Percentiles rank a stretch among this genome's conserved stretches.
Evolutionary conservation across 1,140 invertebrate species (phyloP).

Genomic region (Halotydeus destructor): DNA sequence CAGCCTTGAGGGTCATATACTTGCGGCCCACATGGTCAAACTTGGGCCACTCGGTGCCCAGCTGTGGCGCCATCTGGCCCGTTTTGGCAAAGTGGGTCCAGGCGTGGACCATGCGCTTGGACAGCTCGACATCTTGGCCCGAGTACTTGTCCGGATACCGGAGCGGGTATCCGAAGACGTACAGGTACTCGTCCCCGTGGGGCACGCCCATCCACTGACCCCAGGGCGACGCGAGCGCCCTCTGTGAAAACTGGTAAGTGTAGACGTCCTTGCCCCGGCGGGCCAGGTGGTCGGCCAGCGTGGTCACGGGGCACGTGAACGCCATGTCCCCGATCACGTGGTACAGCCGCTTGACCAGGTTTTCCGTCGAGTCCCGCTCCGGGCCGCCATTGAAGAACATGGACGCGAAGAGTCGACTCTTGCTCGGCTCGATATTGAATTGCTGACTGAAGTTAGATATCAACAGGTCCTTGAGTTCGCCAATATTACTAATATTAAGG

Average conservation of each 20-base stretch:
- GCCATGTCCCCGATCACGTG: not conserved
- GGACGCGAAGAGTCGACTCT: not conserved
- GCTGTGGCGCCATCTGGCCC: conserved; percentile 9
- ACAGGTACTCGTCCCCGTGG: conserved; percentile 87
- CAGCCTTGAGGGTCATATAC: conserved; percentile 8
- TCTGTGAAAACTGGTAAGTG: not conserved
- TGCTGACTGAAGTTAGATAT: not conserved
- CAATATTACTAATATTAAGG: conserved; percentile 1
- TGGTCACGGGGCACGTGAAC: conserved; percentile 5
- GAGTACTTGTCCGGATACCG: conserved; percentile 5
- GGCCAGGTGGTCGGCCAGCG: conserved; percentile 3
- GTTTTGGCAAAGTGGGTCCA: conserved; percentile 15
- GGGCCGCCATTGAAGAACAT: not conserved
- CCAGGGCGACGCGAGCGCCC: conserved; percentile 20
- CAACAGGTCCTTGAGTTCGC: not conserved
- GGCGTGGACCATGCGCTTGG: conserved; percentile 14
- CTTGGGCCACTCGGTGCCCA: conserved; percentile 1
- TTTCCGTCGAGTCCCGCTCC: not conserved
- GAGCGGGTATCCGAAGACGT: conserved; percentile 44
- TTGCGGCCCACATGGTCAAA: not conserved
- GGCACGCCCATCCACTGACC: conserved; percentile 68
- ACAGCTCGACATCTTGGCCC: conserved; percentile 10
- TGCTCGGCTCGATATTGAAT: not conserved
- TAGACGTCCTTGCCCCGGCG: not conserved
- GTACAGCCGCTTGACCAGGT: not conserved